phyloP scores from a whole-genome alignment of 2,888 invertebrate species.

The Laothoe populi region DNA sequence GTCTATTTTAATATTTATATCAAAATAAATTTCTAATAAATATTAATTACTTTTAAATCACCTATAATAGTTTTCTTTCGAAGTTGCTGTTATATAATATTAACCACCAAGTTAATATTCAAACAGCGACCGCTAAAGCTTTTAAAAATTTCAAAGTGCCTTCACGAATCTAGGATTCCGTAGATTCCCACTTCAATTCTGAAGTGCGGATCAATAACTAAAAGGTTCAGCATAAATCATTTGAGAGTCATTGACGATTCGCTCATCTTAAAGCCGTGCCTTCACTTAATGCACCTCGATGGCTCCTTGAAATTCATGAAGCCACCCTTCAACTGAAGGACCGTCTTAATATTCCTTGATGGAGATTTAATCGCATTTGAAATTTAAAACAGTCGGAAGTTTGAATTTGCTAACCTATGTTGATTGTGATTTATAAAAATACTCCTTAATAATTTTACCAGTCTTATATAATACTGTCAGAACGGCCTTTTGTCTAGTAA shows the following conservation, averaged over 20 bases:
- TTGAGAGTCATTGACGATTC: constrained; percentile 44
- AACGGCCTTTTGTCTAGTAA: too few species aligned
- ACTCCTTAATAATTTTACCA: constrained; percentile 1
- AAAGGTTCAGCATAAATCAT: constrained; percentile 60
- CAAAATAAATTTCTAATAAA: too few species aligned
- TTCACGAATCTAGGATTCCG: constrained; percentile 11
- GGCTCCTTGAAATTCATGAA: constrained; percentile 62
- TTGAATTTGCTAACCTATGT: constrained; percentile 15
- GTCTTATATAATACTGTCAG: not conserved
- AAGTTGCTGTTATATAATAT: too few species aligned
- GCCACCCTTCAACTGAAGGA: constrained; percentile 37
- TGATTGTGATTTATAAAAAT: constrained; percentile 26
- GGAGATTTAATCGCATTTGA: constrained; percentile 39
- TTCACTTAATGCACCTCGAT: constrained; percentile 63
- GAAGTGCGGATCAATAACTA: constrained; percentile 41
- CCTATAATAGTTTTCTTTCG: too few species aligned
- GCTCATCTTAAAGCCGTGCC: constrained; percentile 41
- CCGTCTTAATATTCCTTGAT: constrained; percentile 50
- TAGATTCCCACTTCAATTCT: constrained; percentile 18
- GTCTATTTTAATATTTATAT: too few species aligned
- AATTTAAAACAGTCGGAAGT: constrained; percentile 31
- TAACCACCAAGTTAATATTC: constrained; percentile 12
- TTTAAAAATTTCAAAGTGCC: constrained; percentile 4
- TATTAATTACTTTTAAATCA: too few species aligned
- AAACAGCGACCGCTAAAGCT: not conserved